Evolutionary conservation across 2,888 invertebrate species (phyloP).

Genomic region (Lumbricus terrestris): DNA sequence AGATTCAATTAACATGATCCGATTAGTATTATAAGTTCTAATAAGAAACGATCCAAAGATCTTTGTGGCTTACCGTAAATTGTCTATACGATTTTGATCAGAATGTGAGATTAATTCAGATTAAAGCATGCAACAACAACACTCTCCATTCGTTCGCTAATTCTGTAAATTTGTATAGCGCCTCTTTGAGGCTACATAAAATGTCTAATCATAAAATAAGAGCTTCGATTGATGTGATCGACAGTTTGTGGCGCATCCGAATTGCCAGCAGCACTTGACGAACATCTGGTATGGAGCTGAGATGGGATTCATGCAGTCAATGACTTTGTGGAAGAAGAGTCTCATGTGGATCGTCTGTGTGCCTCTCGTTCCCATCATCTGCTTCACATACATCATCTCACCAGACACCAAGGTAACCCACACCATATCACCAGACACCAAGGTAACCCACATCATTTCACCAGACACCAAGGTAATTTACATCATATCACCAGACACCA

Average conservation of each 20-base stretch:
- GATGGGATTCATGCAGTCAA: slow-evolving; percentile 65
- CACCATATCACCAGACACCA: slow-evolving; percentile 48
- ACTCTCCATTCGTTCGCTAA: too few relatives aligned
- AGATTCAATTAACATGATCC: not conserved
- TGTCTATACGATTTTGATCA: not conserved
- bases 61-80: too few relatives aligned
- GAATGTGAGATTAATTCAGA: not conserved
- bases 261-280: slow-evolving; percentile 72
- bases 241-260: slow-evolving; percentile 73
- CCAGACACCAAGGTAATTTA: slow-evolving; percentile 51
- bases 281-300: slow-evolving; percentile 70
- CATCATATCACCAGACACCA: slow-evolving; percentile 55
- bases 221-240: slow-evolving; percentile 8
- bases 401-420: slow-evolving; percentile 56
- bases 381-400: slow-evolving; percentile 56
- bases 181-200: too few relatives aligned
- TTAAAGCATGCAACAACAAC: too few relatives aligned
- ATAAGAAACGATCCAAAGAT: too few relatives aligned
- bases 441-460: slow-evolving; percentile 45
- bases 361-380: slow-evolving; percentile 47
- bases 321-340: slow-evolving; percentile 58
- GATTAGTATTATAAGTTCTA: too few relatives aligned
- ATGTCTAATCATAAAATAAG: not conserved
- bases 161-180: too few relatives aligned
- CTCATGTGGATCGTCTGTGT: slow-evolving; percentile 41